Evolutionary conservation across 2,888 invertebrate species (phyloP), one percentile per base, ranked within the genome.

Genomic region (Volucella zonaria): DNA sequence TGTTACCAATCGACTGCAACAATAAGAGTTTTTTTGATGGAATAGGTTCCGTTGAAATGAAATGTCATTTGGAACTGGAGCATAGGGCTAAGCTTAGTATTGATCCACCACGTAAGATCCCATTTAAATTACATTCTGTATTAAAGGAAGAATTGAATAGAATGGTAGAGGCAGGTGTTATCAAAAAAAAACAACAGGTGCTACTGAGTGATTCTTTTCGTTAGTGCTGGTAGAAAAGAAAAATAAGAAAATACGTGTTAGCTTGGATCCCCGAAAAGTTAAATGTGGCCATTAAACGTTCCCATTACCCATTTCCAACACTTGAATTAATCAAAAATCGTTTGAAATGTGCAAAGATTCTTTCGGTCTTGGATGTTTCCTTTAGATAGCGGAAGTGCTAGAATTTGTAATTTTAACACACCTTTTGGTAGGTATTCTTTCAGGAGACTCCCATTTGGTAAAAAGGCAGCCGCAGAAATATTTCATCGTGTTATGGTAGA

Each of bases 401-500:
- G 79, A 59, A 42, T 88, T 2, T 87, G 87, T 62, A 87, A 85
- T 12, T 87, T 87, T 51, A 82, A 75, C 18, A 87, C 87, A 23
- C 87, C 86, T 0, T 87, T 86, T 68, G 86, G 87, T 15, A 82
- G 87, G 23, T 87, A 73, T 31, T 18, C 42, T 11, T 86, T 82
- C 58, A 38, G 52, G 14, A 52, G 64, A 31, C 15, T 76, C 11
- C 78, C 74, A 18, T 70, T 61, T 49, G 68, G 79, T n/a, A 64
- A 74, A 23, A 76, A 76, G 14, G n/a, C n/a, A n/a, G n/a, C n/a
- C n/a, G n/a, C n/a, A n/a, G n/a, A n/a, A 62, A 45, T 62, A 6
- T 82, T 82, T 54, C 73, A 77, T n/a, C 38, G 12, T 15, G 51
- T 59, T 23, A 76, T 74, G 45, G 49, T 59, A 2, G 45, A 51